These are phyloP conservation scores for Caenorhabditis drosophilae DNA, from an alignment of 2,888 invertebrate genomes.

Conservation along the genomic window DNA sequence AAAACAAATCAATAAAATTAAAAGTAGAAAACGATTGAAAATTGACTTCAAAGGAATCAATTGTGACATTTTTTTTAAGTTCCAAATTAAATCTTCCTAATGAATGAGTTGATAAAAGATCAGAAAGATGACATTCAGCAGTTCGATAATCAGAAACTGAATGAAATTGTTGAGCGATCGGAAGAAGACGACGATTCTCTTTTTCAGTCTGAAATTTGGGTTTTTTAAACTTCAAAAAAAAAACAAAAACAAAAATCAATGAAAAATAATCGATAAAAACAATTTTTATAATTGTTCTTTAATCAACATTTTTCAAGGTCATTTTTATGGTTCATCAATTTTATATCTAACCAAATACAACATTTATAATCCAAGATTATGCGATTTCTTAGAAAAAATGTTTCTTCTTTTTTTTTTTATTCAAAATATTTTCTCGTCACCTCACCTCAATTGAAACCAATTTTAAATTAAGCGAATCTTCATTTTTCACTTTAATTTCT, in stretches of 20 bases:
- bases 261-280: background rate
- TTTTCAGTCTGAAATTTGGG: constrained; percentile 49
- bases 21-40: too few species aligned
- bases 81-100: constrained; percentile 64
- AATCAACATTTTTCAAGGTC: background rate
- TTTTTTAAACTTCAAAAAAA: too few species aligned
- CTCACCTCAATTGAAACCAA: constrained; percentile 59
- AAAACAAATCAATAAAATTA: background rate
- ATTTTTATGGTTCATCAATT: background rate
- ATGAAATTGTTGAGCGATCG: constrained; percentile 59
- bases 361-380: background rate
- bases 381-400: constrained; percentile 1
- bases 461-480: constrained; percentile 55
- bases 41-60: constrained; percentile 63
- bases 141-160: constrained; percentile 50
- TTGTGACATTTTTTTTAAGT: constrained; percentile 67
- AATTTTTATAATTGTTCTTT: background rate
- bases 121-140: constrained; percentile 46
- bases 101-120: constrained; percentile 40
- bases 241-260: too few species aligned
- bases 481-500: constrained; percentile 47
- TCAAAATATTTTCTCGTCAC: too few species aligned
- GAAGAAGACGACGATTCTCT: constrained; percentile 55
- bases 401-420: too few species aligned
- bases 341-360: background rate